A percentile compares a stretch with the other conserved stretches of the same genome.
Evolutionary conservation across 2,797 vertebrate genomes (phyloP).

Genomic region (Heteromormyrus szaboi): DNA sequence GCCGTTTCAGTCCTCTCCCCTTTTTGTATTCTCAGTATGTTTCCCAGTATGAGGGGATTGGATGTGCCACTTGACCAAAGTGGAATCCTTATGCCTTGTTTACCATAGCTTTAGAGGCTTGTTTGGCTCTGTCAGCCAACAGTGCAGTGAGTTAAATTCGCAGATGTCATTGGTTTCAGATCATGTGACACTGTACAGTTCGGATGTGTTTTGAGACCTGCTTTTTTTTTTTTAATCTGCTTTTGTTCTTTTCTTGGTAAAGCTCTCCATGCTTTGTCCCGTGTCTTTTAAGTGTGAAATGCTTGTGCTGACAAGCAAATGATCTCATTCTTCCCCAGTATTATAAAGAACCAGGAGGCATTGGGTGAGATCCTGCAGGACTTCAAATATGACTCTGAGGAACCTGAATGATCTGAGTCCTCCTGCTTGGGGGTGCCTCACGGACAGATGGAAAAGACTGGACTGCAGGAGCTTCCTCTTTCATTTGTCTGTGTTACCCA

Average conservation of each 20-base stretch:
- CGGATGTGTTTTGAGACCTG: neutral
- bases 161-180: neutral
- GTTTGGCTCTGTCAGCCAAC: neutral
- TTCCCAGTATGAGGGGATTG: neutral
- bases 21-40: neutral
- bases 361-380: constrained; percentile 94
- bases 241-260: neutral
- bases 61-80: neutral
- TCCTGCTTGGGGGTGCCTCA: constrained; percentile 26
- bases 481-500: constrained; percentile 40
- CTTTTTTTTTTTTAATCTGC: neutral
- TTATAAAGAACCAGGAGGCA: constrained; percentile 89
- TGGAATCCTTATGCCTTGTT: neutral
- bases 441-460: constrained; percentile 28
- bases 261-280: neutral
- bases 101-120: neutral
- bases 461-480: constrained; percentile 33
- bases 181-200: neutral
- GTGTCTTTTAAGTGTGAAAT: neutral
- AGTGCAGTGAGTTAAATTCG: neutral
- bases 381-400: constrained; percentile 91
- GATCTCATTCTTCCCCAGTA: constrained; percentile 53
- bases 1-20: constrained; percentile 21
- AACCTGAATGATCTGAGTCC: constrained; percentile 60
- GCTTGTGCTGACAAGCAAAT: neutral